Evolutionary conservation across 2,888 invertebrate species (phyloP).

Genomic region (Gandaritis pyraliata): DNA sequence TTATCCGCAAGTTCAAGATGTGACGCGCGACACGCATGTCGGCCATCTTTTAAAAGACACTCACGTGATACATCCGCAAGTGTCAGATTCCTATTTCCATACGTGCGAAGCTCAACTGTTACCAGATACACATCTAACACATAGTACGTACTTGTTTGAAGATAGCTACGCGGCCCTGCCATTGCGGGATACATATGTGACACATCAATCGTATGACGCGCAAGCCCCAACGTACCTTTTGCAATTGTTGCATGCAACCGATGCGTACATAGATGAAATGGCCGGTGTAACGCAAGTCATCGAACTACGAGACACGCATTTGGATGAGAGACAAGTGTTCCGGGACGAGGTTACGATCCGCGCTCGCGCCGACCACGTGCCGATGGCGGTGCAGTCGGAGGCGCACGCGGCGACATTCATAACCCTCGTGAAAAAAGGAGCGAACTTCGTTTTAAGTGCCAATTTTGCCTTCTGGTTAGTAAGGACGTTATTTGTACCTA

Average conservation of each 20-base stretch:
- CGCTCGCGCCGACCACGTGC: constrained; percentile 8
- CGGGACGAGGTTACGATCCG: constrained; percentile 8
- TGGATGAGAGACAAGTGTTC: constrained; percentile 11
- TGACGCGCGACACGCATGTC: not conserved
- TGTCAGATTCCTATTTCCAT: constrained; percentile 1
- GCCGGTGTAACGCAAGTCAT: not conserved
- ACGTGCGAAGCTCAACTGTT: constrained; percentile 10
- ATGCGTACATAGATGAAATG: too few species aligned
- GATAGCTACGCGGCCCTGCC: not conserved
- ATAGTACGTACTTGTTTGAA: too few species aligned
- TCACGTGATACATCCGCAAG: constrained; percentile 10
- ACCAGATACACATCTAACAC: constrained; percentile 11
- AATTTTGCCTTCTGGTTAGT: constrained; percentile 85
- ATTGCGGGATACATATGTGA: constrained; percentile 6
- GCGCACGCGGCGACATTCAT: constrained; percentile 51
- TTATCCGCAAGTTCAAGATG: not conserved
- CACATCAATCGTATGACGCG: not conserved
- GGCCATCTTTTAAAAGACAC: constrained; percentile 11
- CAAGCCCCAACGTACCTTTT: too few species aligned
- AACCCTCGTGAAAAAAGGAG: constrained; percentile 64
- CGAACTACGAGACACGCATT: constrained; percentile 15
- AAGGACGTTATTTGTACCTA: constrained; percentile 83
- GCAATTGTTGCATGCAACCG: too few species aligned
- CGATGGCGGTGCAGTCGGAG: constrained; percentile 27
- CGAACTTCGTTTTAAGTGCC: constrained; percentile 81